These are phyloP conservation scores for Pimpla rufipes DNA, from an alignment of 2,888 invertebrate genomes.

Conservation along the genomic window DNA sequence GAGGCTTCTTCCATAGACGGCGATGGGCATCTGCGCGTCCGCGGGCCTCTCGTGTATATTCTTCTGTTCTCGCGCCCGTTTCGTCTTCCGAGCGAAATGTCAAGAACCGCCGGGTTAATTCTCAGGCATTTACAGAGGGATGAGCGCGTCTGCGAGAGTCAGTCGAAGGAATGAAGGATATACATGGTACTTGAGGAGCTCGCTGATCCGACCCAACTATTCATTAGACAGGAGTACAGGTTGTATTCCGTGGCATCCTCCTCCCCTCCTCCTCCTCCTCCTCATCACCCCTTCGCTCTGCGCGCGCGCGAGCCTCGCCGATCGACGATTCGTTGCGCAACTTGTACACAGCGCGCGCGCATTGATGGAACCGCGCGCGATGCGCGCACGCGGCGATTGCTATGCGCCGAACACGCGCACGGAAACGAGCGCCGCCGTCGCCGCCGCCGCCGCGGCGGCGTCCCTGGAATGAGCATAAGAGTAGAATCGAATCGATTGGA, in stretches of 20 bases:
- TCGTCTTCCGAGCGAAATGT: conserved; percentile 77
- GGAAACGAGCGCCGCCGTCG: conserved; percentile 55
- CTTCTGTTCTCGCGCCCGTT: conserved; percentile 28
- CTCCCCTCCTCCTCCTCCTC: conserved; percentile 64
- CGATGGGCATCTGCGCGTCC: conserved; percentile 48
- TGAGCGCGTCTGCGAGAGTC: not conserved
- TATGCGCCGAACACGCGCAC: conserved; percentile 51
- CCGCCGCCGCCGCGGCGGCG: conserved; percentile 18
- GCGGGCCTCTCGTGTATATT: too few relatives aligned
- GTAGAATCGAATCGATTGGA: conserved; percentile 67
- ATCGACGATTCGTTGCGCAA: conserved; percentile 45
- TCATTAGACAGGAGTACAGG: conserved; percentile 80
- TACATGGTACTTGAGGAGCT: not conserved
- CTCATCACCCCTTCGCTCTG: conserved; percentile 1
- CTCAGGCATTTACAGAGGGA: conserved; percentile 25
- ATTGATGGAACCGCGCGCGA: not conserved
- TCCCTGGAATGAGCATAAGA: conserved; percentile 50
- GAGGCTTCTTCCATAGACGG: conserved; percentile 1
- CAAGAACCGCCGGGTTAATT: conserved; percentile 77
- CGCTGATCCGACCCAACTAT: conserved; percentile 77
- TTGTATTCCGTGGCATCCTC: conserved; percentile 75
- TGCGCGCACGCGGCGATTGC: conserved; percentile 35
- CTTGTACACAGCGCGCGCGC: conserved; percentile 11
- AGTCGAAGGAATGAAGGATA: conserved; percentile 18
- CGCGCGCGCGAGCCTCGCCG: conserved; percentile 13